Evolutionary conservation across 1,140 invertebrate genomes (phyloP).

Genomic region (Mylabris phalerata): DNA sequence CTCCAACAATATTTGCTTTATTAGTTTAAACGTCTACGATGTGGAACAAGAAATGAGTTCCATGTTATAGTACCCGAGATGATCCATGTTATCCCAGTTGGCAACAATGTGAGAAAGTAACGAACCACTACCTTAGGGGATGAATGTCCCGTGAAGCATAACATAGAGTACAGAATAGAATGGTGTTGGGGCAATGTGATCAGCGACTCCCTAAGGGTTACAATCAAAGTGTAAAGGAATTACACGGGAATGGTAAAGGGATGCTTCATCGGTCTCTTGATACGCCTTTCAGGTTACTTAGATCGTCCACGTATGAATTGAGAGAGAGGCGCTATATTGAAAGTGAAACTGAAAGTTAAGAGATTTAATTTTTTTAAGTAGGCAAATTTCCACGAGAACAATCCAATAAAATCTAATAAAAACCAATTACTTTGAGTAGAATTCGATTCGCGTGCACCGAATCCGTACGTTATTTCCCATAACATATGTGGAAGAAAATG

Average conservation of each 20-base stretch:
- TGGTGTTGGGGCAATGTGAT: slow-evolving; percentile 7
- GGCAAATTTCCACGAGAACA: slow-evolving; percentile 4
- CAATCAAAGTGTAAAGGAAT: slow-evolving; percentile 14
- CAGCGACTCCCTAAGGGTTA: slow-evolving; percentile 6
- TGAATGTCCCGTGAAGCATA: slow-evolving; percentile 2
- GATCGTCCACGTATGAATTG: too few relatives aligned
- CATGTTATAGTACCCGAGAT: not conserved
- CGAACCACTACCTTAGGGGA: slow-evolving; percentile 1
- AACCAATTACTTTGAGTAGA: slow-evolving; percentile 9
- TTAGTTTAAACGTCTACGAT: too few relatives aligned
- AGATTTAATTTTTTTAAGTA: too few relatives aligned
- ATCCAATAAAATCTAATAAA: slow-evolving; percentile 15
- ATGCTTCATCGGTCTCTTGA: slow-evolving; percentile 16
- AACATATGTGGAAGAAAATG: slow-evolving; percentile 11
- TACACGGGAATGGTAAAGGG: slow-evolving; percentile 10
- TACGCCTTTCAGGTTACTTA: slow-evolving; percentile 9
- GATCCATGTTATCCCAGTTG: slow-evolving; percentile 9
- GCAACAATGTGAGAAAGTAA: slow-evolving; percentile 4
- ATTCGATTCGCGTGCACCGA: slow-evolving; percentile 4
- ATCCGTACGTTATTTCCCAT: slow-evolving; percentile 5
- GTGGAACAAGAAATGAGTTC: too few relatives aligned
- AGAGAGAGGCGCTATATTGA: too few relatives aligned
- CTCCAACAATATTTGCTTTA: too few relatives aligned
- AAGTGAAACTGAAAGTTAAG: too few relatives aligned
- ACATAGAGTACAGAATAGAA: slow-evolving; percentile 5